Conservation (phyloP, 2,888 invertebrate species). For the Leptarthrus brevirostris region DNA sequence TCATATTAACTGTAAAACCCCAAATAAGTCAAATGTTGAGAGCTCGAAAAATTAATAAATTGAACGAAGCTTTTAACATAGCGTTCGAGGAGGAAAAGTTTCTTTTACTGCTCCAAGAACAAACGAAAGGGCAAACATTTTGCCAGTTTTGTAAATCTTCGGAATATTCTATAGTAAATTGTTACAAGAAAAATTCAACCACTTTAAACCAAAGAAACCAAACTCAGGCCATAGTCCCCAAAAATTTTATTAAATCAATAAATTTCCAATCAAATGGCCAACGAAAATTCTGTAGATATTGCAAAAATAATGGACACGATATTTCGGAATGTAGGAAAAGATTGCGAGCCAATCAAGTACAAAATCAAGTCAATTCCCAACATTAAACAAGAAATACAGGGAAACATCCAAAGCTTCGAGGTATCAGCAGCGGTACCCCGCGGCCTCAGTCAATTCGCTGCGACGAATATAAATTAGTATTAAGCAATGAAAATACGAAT, state of each 20-base stretch:
- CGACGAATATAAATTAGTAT: neutral
- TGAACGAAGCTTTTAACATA: conserved; percentile 26
- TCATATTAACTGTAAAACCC: conserved; percentile 24
- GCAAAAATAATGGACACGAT: neutral
- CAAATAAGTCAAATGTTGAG: conserved; percentile 3
- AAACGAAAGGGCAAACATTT: neutral
- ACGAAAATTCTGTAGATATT: neutral
- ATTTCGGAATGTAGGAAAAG: neutral
- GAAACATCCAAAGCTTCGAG: neutral
- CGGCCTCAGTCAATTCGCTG: neutral
- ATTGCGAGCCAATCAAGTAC: neutral
- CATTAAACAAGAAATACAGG: neutral
- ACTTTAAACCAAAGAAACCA: too few species aligned
- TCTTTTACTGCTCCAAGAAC: too few species aligned
- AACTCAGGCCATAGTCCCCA: too few species aligned
- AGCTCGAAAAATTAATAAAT: conserved; percentile 26
- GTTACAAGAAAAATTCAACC: too few species aligned
- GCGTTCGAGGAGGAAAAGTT: conserved; percentile 31
- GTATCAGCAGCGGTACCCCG: neutral
- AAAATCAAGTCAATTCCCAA: too few species aligned
- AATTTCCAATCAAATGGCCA: too few species aligned
- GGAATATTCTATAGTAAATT: neutral
- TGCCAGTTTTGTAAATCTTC: neutral
- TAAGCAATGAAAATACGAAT: neutral
- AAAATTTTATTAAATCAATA: too few species aligned